A percentile compares a stretch with the other conserved stretches of the same genome.
Evolutionary conservation across 2,797 vertebrate species (phyloP).

Genomic region (Brotula barbata): DNA sequence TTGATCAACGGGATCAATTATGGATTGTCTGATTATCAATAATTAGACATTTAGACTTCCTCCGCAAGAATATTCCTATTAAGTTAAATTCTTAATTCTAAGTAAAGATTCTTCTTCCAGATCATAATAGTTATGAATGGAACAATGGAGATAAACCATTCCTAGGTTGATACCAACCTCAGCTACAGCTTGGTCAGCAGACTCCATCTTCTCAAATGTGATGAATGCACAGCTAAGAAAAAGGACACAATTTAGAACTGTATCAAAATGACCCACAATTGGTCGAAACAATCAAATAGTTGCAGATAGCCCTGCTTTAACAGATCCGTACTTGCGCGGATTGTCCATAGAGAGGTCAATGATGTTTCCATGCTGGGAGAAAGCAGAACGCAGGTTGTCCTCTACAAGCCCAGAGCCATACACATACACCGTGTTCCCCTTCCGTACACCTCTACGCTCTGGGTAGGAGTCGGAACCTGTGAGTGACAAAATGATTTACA

Average conservation of each 20-base stretch:
- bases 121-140: too few relatives aligned
- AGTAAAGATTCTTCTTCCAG: too few relatives aligned
- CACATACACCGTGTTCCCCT: conserved; percentile 93
- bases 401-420: conserved; percentile 87
- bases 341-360: conserved; percentile 92
- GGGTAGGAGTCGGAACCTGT: conserved; percentile 89
- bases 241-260: neutral
- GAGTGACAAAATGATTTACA: neutral
- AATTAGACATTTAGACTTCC: too few relatives aligned
- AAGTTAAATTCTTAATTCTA: too few relatives aligned
- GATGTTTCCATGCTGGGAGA: conserved; percentile 88
- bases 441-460: conserved; percentile 84
- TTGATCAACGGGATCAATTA: neutral
- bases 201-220: conserved; percentile 95
- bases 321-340: conserved; percentile 82
- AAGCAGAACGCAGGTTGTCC: conserved; percentile 83
- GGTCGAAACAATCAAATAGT: neutral
- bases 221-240: conserved; percentile 88
- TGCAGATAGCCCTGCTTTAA: conserved; percentile 2
- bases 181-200: conserved; percentile 89
- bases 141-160: too few relatives aligned
- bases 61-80: too few relatives aligned
- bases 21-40: neutral
- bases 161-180: conserved; percentile 78
- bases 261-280: neutral